Conservation (phyloP, 2,797 vertebrate species). For the Bothrops alternatus region DNA sequence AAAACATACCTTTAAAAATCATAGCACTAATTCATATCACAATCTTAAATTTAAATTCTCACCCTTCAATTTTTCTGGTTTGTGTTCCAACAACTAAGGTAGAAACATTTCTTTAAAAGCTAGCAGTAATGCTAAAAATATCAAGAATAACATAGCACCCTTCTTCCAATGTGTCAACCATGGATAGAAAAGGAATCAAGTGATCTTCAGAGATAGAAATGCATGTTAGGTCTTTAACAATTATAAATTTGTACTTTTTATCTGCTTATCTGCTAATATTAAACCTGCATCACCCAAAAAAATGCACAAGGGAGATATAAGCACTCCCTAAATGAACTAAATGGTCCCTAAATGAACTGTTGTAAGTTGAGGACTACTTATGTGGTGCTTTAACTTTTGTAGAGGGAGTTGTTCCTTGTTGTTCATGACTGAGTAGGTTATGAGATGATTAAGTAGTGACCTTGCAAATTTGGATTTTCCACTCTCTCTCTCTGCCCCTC, state of each 20-base stretch:
- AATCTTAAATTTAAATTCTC: too few species aligned
- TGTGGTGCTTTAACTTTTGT: neutral
- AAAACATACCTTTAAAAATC: neutral
- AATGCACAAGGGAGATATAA: neutral
- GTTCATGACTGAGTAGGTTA: constrained; percentile 35
- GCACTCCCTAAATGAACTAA: neutral
- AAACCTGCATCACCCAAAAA: neutral
- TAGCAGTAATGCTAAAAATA: neutral
- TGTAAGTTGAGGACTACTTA: neutral
- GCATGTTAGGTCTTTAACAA: neutral
- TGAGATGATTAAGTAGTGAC: constrained; percentile 18
- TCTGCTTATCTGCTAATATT: neutral
- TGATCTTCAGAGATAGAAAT: neutral
- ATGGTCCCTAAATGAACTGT: neutral
- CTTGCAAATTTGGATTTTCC: neutral
- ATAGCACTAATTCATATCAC: too few species aligned
- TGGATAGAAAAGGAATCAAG: neutral
- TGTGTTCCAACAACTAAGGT: neutral
- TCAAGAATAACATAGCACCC: neutral
- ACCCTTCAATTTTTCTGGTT: neutral
- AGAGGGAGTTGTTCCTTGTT: neutral
- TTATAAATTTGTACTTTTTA: neutral
- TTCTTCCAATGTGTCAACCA: neutral
- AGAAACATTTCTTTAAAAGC: neutral
- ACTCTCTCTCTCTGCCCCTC: neutral